Conservation (phyloP, 1,140 invertebrate species). For the Drosophila pachea region DNA sequence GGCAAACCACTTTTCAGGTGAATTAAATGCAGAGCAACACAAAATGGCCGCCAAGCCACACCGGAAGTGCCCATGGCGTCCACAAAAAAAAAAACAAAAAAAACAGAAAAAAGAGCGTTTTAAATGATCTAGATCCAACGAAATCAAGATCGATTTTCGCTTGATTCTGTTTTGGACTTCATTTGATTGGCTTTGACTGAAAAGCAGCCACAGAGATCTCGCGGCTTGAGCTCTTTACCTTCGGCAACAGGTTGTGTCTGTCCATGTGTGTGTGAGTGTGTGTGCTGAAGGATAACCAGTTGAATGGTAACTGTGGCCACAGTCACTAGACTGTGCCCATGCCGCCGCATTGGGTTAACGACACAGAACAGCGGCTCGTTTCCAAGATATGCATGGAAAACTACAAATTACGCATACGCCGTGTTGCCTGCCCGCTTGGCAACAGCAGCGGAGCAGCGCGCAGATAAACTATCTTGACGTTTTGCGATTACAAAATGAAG, state of each 20-base stretch:
- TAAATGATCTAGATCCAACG: constrained; percentile 14
- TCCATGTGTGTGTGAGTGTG: constrained; percentile 12
- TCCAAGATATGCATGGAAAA: constrained; percentile 67
- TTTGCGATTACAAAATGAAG: constrained; percentile 54
- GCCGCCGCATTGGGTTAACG: constrained; percentile 61
- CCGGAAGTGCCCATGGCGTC: constrained; percentile 12
- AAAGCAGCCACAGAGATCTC: constrained; percentile 14
- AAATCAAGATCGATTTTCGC: constrained; percentile 17
- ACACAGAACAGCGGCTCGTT: constrained; percentile 42
- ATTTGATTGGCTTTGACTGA: constrained; percentile 23
- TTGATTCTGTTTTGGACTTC: constrained; percentile 4
- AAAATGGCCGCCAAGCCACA: not conserved
- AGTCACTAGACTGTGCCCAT: constrained; percentile 21
- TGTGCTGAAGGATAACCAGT: constrained; percentile 67
- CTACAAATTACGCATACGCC: constrained; percentile 74
- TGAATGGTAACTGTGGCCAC: constrained; percentile 19
- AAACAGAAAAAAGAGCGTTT: not conserved
- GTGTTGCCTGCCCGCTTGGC: constrained; percentile 35
- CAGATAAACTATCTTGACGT: constrained; percentile 62
- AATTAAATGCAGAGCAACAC: constrained; percentile 15
- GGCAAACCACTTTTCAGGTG: not conserved
- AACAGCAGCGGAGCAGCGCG: constrained; percentile 20
- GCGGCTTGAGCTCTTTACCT: constrained; percentile 48
- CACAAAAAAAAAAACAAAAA: not conserved
- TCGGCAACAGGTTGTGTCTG: constrained; percentile 36